A percentile compares a stretch with the other conserved stretches of the same genome.
These are phyloP conservation scores for Cebus imitator DNA, from an alignment of 2,113 vertebrate species.

Conservation along the genomic window DNA sequence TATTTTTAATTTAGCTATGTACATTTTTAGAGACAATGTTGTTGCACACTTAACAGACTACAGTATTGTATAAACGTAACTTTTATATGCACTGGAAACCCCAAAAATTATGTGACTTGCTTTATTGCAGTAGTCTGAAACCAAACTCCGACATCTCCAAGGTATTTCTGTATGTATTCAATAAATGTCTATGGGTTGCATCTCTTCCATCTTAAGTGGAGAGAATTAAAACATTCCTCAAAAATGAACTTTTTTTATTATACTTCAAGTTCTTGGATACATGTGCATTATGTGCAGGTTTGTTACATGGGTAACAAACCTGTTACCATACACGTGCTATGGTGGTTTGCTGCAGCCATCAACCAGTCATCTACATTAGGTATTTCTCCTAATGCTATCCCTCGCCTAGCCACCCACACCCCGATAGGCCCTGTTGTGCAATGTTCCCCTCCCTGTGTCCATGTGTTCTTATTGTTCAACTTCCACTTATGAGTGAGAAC, in stretches of 20 bases:
- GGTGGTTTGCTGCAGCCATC: no score
- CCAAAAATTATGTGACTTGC: not conserved
- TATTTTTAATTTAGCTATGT: not conserved
- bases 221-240: not conserved
- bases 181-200: not conserved
- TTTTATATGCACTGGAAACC: not conserved
- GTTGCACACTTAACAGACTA: not conserved
- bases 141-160: not conserved
- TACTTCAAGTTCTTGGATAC: no score
- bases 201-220: not conserved
- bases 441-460: no score
- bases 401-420: no score
- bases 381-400: no score
- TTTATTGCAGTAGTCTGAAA: not conserved
- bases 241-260: not conserved
- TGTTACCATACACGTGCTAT: no score
- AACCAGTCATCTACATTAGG: no score
- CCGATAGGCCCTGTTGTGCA: no score
- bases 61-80: not conserved
- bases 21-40: not conserved
- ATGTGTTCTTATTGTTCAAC: no score
- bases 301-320: no score
- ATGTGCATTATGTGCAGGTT: no score
- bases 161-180: not conserved
- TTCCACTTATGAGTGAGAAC: no score